Percentiles rank a stretch among this genome's conserved stretches.
These are phyloP conservation scores for Hydrochoerus hydrochaeris DNA, from an alignment of 2,113 vertebrate genomes.

Conservation along the genomic window DNA sequence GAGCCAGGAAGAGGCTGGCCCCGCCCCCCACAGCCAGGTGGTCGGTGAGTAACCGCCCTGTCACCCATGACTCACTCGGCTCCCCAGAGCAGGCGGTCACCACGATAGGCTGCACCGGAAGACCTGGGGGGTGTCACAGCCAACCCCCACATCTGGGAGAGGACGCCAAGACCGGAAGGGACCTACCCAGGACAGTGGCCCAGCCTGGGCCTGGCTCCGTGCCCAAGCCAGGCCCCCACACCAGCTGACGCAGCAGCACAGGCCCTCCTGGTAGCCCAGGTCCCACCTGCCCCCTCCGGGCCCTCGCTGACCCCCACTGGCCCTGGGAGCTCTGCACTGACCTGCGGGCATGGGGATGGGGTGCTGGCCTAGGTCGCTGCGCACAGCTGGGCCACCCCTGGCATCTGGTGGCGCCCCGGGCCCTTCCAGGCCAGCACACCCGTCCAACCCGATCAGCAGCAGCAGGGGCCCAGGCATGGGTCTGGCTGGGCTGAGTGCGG, in stretches of 20 bases:
- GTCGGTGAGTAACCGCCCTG: constrained; percentile 78
- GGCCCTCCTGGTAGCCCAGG: neutral
- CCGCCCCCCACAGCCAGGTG: constrained; percentile 73
- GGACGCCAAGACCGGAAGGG: constrained; percentile 54
- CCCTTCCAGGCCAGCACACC: constrained; percentile 79
- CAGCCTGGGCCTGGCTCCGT: neutral
- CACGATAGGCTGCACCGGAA: constrained; percentile 71
- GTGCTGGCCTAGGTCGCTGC: neutral
- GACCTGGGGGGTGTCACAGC: constrained; percentile 63
- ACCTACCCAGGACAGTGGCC: constrained; percentile 55
- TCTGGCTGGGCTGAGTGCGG: constrained; percentile 38
- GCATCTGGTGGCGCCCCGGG: neutral
- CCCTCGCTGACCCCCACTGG: neutral
- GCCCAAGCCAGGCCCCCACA: neutral
- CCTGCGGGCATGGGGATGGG: neutral
- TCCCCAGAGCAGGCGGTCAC: constrained; percentile 68
- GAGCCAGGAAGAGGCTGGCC: constrained; percentile 63
- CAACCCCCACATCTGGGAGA: constrained; percentile 71
- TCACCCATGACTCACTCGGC: constrained; percentile 77
- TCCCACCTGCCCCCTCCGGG: constrained; percentile 55
- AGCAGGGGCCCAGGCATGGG: constrained; percentile 49
- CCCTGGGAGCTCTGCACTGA: neutral
- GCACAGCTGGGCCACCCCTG: neutral
- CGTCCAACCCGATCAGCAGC: constrained; percentile 69
- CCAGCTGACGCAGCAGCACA: neutral